Evolutionary conservation across 2,888 invertebrate species (phyloP).

Genomic region (Parnassius mnemosyne): DNA sequence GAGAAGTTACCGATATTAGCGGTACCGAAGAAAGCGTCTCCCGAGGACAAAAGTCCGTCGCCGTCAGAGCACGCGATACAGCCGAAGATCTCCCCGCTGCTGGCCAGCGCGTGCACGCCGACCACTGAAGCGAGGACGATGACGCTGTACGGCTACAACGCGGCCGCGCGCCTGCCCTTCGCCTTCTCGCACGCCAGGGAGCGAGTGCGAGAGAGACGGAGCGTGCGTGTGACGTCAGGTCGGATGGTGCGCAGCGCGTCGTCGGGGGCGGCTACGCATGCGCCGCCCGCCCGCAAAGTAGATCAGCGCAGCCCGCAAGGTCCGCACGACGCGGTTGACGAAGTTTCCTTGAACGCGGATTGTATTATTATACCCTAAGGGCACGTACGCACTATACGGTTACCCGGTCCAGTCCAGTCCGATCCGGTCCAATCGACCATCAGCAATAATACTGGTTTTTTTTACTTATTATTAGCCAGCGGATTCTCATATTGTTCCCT

Average conservation of each 20-base stretch:
- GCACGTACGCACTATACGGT: too few species aligned
- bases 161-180: constrained; percentile 73
- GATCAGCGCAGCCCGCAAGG: constrained; percentile 64
- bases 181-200: constrained; percentile 69
- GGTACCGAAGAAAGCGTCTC: constrained; percentile 56
- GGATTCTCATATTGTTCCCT: too few species aligned
- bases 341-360: constrained; percentile 10
- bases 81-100: constrained; percentile 72
- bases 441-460: too few species aligned
- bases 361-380: neutral
- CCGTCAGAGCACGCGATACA: constrained; percentile 56
- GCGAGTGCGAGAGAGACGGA: constrained; percentile 46
- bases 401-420: too few species aligned
- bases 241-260: constrained; percentile 79
- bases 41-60: constrained; percentile 66
- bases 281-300: constrained; percentile 60
- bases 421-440: too few species aligned
- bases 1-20: constrained; percentile 59
- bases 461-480: too few species aligned
- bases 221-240: constrained; percentile 57
- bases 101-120: constrained; percentile 63
- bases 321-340: constrained; percentile 49
- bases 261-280: constrained; percentile 71
- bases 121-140: constrained; percentile 67
- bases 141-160: constrained; percentile 77